A percentile compares a stretch with the other conserved stretches of the same genome.
These are phyloP conservation scores for Podarcis cretensis DNA, from an alignment of 2,113 vertebrate genomes.

Conservation along the genomic window DNA sequence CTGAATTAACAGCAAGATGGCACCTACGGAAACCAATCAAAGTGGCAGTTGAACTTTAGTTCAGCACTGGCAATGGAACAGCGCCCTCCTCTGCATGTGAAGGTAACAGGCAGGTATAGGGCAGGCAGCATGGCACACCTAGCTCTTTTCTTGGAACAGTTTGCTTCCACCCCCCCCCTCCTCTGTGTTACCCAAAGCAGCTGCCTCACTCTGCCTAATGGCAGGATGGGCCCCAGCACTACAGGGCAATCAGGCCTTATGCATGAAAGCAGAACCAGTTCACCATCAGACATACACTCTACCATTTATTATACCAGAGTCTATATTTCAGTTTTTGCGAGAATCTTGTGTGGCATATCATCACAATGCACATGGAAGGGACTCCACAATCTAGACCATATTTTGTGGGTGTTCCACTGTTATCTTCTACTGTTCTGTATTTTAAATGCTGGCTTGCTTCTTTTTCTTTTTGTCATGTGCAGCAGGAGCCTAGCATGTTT, in stretches of 20 bases:
- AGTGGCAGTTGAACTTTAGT: too few species aligned
- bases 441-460: neutral
- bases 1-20: neutral
- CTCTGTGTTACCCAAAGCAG: too few species aligned
- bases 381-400: neutral
- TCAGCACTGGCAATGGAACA: too few species aligned
- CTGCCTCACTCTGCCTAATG: too few species aligned
- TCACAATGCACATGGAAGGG: constrained; percentile 6
- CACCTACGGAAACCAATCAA: too few species aligned
- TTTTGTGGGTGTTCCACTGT: neutral
- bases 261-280: neutral
- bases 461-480: neutral
- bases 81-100: too few species aligned
- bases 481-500: neutral
- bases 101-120: too few species aligned
- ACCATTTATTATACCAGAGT: neutral
- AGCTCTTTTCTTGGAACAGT: too few species aligned
- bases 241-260: neutral
- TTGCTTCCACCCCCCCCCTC: too few species aligned
- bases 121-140: too few species aligned
- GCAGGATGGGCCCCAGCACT: too few species aligned
- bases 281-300: neutral
- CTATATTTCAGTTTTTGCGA: neutral
- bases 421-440: neutral
- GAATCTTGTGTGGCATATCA: constrained; percentile 33